phyloP scores from a whole-genome alignment of 2,888 invertebrate species.

The Oegoconia quadripuncta region DNA sequence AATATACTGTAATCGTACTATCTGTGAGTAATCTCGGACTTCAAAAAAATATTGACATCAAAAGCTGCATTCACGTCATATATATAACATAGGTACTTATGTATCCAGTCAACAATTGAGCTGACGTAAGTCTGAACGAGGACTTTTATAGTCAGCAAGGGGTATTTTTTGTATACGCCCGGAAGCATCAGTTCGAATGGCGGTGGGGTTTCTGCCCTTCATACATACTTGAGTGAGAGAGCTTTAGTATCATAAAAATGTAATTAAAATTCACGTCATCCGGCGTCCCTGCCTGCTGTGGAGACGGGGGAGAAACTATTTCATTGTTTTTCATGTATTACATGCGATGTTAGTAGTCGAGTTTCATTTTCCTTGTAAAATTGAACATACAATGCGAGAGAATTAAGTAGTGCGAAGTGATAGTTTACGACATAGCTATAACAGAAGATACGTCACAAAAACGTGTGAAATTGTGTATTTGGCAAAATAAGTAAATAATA shows the following conservation, averaged over 20 bases:
- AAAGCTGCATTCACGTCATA: conserved; percentile 3
- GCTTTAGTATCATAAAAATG: conserved; percentile 72
- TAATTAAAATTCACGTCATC: conserved; percentile 73
- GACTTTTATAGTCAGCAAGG: conserved; percentile 47
- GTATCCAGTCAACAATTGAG: conserved; percentile 3
- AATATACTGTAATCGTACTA: too few relatives aligned
- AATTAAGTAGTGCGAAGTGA: too few relatives aligned
- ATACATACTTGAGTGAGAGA: conserved; percentile 60
- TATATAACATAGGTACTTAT: neutral
- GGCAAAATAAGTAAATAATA: too few relatives aligned
- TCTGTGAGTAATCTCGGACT: too few relatives aligned
- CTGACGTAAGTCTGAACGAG: conserved; percentile 29
- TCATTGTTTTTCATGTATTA: conserved; percentile 47
- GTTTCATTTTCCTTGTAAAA: conserved; percentile 34
- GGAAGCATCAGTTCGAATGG: conserved; percentile 56
- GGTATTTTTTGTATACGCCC: conserved; percentile 58
- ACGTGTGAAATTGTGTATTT: too few relatives aligned
- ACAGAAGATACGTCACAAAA: too few relatives aligned
- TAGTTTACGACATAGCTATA: too few relatives aligned
- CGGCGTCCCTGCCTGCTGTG: conserved; percentile 37
- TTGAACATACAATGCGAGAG: conserved; percentile 20
- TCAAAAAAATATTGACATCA: too few relatives aligned
- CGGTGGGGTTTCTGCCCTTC: conserved; percentile 49
- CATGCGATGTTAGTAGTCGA: conserved; percentile 20
- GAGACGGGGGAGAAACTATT: conserved; percentile 51